Percentiles rank a stretch among this genome's conserved stretches.
phyloP scores from a whole-genome alignment of 2,113 vertebrate genomes.

The Trogon surrucura region DNA sequence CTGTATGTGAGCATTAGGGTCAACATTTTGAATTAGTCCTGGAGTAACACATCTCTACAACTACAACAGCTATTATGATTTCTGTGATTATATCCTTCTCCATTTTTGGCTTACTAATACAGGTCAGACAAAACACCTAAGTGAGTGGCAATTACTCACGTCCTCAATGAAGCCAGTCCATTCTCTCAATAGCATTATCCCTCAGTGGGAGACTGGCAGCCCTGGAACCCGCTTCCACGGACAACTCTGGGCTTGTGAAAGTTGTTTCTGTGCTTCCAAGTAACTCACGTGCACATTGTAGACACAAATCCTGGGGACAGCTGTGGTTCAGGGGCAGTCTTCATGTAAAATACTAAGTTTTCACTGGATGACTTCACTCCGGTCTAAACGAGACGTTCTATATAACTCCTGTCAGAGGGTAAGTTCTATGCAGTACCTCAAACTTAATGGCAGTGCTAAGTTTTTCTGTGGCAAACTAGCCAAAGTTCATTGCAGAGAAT shows the following conservation, averaged over 20 bases:
- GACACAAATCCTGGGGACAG: neutral
- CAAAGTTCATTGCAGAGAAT: neutral
- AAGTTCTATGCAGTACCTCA: neutral
- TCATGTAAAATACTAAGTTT: neutral
- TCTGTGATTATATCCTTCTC: neutral
- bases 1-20: neutral
- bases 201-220: neutral
- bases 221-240: neutral
- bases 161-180: neutral
- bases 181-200: neutral
- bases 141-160: neutral
- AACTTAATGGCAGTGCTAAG: neutral
- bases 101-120: neutral
- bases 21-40: neutral
- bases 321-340: neutral
- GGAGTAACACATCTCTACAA: neutral
- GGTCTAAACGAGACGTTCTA: neutral
- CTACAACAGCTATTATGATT: neutral
- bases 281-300: rapidly evolving
- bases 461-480: neutral
- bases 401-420: neutral
- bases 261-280: rapidly evolving
- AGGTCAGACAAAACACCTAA: neutral
- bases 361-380: neutral
- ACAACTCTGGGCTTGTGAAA: neutral